Percentiles rank a stretch among this genome's conserved stretches.
phyloP scores from a whole-genome alignment of 2,888 invertebrate genomes.

The Sipunculus nudus region DNA sequence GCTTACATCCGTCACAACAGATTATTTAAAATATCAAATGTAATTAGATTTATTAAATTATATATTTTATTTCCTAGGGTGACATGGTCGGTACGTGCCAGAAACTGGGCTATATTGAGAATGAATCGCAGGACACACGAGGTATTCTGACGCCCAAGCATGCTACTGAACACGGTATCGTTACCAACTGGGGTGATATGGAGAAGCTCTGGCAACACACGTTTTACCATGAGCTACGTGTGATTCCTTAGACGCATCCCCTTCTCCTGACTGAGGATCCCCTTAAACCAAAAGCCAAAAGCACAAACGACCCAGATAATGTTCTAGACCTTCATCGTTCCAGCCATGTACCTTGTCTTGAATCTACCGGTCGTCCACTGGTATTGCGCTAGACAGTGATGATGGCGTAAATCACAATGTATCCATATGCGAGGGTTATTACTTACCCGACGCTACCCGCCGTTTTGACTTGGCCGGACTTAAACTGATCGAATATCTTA shows the following conservation, averaged over 20 bases:
- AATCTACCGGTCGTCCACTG: conserved; percentile 90
- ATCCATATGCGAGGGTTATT: conserved; percentile 37
- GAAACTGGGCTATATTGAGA: no score
- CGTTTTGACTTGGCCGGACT: conserved; percentile 34
- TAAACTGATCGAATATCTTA: conserved; percentile 31
- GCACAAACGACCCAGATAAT: conserved; percentile 82
- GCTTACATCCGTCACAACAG: no score
- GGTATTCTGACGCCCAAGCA: no score
- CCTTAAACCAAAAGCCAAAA: conserved; percentile 89
- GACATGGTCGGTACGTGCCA: no score
- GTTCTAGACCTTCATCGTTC: conserved; percentile 32
- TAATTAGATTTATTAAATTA: no score
- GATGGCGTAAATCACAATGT: conserved; percentile 28
- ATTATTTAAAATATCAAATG: no score
- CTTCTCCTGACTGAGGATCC: conserved; percentile 90
- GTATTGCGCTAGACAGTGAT: conserved; percentile 67
- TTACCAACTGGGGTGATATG: no score
- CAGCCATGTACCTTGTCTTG: conserved; percentile 75
- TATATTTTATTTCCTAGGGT: no score
- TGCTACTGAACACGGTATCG: no score
- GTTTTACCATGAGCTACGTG: conserved; percentile 95
- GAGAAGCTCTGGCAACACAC: conserved; percentile 99
- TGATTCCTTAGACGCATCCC: conserved; percentile 91
- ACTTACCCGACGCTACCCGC: conserved; percentile 25
- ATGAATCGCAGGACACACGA: no score